phyloP scores from a whole-genome alignment of 2,113 vertebrate genomes.

The Dolichotis patagonum region DNA sequence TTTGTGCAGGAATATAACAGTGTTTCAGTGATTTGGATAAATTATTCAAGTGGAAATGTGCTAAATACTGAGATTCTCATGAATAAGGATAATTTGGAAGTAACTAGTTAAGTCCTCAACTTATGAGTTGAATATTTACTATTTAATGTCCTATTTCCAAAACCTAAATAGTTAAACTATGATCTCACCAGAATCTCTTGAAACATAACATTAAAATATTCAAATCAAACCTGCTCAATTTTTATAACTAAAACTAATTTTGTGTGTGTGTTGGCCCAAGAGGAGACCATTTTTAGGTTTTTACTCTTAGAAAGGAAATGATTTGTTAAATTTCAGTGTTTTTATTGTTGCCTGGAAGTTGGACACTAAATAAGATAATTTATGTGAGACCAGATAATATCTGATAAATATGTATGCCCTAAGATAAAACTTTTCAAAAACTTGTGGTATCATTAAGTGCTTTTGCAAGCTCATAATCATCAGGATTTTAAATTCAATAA shows the following conservation, averaged over 20 bases:
- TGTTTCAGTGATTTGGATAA: background rate
- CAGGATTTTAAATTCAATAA: background rate
- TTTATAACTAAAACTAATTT: background rate
- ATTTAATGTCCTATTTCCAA: slow-evolving; percentile 19
- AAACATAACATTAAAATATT: slow-evolving; percentile 16
- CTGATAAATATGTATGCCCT: background rate
- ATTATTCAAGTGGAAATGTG: background rate
- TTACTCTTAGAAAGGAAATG: slow-evolving; percentile 15
- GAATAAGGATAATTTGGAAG: slow-evolving; percentile 19
- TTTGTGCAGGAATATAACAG: background rate
- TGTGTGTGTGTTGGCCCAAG: background rate
- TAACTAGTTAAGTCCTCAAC: background rate
- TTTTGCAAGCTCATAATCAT: background rate
- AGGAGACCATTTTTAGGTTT: background rate
- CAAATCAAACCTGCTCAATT: slow-evolving; percentile 14
- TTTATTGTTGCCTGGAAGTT: slow-evolving; percentile 3
- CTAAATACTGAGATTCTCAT: background rate
- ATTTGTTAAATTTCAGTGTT: background rate
- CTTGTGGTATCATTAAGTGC: background rate
- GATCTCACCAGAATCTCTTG: background rate
- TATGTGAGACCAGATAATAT: background rate
- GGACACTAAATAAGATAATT: background rate
- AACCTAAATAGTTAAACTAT: background rate
- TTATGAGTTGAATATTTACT: background rate
- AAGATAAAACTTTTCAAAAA: slow-evolving; percentile 28